These are phyloP conservation scores for Monomorium pharaonis DNA, from an alignment of 1,140 invertebrate species.

Conservation along the genomic window DNA sequence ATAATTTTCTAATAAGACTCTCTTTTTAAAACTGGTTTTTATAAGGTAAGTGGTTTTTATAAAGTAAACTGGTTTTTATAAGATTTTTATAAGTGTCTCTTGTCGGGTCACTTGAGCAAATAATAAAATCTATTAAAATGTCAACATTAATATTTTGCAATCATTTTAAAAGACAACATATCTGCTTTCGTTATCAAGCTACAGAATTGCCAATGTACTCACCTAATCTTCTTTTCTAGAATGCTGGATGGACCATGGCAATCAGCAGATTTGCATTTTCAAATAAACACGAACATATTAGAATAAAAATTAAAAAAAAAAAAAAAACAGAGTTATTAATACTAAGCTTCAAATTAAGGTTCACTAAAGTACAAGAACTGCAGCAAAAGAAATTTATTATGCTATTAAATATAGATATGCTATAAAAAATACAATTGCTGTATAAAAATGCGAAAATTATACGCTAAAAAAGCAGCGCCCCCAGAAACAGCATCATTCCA, in stretches of 20 bases:
- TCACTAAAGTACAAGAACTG: constrained; percentile 27
- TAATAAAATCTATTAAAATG: constrained; percentile 32
- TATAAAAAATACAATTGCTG: constrained; percentile 13
- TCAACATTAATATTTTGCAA: constrained; percentile 33
- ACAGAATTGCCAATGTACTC: constrained; percentile 82
- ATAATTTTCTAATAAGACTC: not conserved
- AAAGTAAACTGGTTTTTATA: not conserved
- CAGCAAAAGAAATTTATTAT: constrained; percentile 24
- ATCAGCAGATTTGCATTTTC: constrained; percentile 59
- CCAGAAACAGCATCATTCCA: constrained; percentile 7
- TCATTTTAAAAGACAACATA: constrained; percentile 19
- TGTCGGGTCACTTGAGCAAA: not conserved
- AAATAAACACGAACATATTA: constrained; percentile 72
- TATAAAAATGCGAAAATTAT: not conserved
- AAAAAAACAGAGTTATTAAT: constrained; percentile 53
- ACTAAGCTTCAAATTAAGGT: constrained; percentile 25
- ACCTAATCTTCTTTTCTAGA: constrained; percentile 92
- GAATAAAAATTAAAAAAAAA: constrained; percentile 63
- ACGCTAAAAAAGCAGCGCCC: not conserved
- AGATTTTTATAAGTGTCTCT: not conserved
- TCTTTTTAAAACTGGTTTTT: not conserved
- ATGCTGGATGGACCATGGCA: constrained; percentile 86
- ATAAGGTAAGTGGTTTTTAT: too few relatives aligned
- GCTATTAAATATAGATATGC: not conserved
- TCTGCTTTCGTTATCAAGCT: constrained; percentile 46